Evolutionary conservation across 2,113 vertebrate genomes (phyloP), one percentile per base, ranked within the genome.

Genomic region (Lophura nycthemera): DNA sequence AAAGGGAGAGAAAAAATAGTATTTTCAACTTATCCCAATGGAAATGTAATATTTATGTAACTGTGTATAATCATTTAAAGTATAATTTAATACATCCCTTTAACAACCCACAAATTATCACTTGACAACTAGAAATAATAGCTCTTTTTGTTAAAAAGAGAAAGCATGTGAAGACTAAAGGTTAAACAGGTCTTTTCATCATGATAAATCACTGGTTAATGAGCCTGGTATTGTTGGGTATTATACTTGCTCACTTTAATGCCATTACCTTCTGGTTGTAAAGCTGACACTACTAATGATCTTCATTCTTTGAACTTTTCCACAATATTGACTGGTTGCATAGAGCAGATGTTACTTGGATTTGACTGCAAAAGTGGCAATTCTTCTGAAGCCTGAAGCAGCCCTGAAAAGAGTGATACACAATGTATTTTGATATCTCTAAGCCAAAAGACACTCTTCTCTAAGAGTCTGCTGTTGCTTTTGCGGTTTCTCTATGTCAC

Each of bases 161-260:
- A 98, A 98, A 97, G 97, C 97, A 94, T 96, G 93, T 97, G 98
- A 98, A 98, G 98, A 98, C 97, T 98, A 98, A 98, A 99, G 98
- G 99, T 99, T 99, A 98, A 99, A 98, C 98, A 98, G 98, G 98
- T 98, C 98, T 98, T 98, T 99, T 98, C 98, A 99, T 98, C 98
- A 98, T 99, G 99, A 99, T 99, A 99, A 99, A 99, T 99, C 98
- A 99, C 98, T 98, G 97, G 98, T 99, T 99, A 99, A 99, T 99
- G 99, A 99, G 98, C 97, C 98, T 96, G 97, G 98, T 96, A 99
- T 99, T 99, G 98, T 98, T 98, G 95, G 93, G 97, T 97, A 98
- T 98, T 98, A 98, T 98, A 94, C 97, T 97, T 97, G 97, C 98
- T 98, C 98, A 98, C 98, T 99, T 98, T 98, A 98, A 98, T 98